phyloP scores from a whole-genome alignment of 2,888 invertebrate genomes.

The Dexiosoma caninum region DNA sequence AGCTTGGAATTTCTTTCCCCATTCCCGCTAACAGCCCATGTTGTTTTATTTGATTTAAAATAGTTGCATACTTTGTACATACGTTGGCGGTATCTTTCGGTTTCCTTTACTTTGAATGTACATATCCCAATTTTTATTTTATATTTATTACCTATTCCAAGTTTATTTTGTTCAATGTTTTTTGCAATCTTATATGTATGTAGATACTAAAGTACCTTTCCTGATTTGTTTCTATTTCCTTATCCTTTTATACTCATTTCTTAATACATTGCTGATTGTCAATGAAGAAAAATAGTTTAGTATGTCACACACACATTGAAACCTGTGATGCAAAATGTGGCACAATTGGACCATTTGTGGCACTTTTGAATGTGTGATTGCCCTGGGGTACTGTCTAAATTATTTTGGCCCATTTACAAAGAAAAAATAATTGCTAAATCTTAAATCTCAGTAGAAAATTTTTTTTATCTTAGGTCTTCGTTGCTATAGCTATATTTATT shows the following conservation, averaged over 20 bases:
- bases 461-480: too few relatives aligned
- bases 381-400: too few relatives aligned
- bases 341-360: too few relatives aligned
- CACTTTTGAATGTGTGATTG: too few relatives aligned
- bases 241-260: not conserved
- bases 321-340: too few relatives aligned
- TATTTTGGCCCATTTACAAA: too few relatives aligned
- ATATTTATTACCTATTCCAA: not conserved
- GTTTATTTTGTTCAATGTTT: not conserved
- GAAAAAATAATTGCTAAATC: too few relatives aligned
- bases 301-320: conserved; percentile 58
- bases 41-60: not conserved
- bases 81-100: too few relatives aligned
- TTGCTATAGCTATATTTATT: too few relatives aligned
- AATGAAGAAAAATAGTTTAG: conserved; percentile 57
- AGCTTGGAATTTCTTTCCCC: conserved; percentile 22
- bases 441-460: too few relatives aligned
- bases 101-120: too few relatives aligned
- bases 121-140: not conserved
- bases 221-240: not conserved
- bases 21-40: conserved; percentile 31
- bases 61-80: not conserved
- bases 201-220: not conserved
- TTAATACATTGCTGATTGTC: not conserved
- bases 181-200: not conserved